A percentile compares a stretch with the other conserved stretches of the same genome.
Conservation (phyloP, 2,113 vertebrate species). For the Psilopogon haemacephalus region DNA sequence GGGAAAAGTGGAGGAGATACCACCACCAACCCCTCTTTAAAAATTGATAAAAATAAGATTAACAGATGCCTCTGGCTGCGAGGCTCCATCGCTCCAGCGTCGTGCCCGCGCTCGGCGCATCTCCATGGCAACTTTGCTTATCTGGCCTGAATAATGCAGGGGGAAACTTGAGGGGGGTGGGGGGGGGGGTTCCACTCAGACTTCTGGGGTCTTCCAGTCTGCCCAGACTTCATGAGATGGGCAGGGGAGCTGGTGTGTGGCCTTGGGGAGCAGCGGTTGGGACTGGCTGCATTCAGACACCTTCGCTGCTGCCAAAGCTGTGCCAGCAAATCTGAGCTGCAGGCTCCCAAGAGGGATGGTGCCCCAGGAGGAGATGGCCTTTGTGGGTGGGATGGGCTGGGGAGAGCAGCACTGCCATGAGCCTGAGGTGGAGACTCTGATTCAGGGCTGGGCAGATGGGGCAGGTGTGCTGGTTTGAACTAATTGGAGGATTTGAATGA, state of each 20-base stretch:
- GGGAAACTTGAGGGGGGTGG: neutral
- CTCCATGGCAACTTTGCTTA: conserved; percentile 57
- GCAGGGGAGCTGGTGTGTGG: accelerated
- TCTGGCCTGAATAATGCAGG: neutral
- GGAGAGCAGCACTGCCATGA: accelerated
- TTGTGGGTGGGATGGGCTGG: accelerated
- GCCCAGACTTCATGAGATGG: neutral
- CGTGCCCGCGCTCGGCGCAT: neutral
- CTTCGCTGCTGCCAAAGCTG: accelerated
- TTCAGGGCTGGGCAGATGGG: neutral
- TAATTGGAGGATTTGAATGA: too few relatives aligned
- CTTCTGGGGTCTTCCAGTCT: accelerated
- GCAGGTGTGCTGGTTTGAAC: too few relatives aligned
- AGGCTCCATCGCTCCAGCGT: conserved; percentile 3
- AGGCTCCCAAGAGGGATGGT: neutral
- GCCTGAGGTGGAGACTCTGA: accelerated
- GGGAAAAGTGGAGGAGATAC: neutral
- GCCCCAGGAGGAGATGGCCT: accelerated
- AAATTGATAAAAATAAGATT: conserved; percentile 44
- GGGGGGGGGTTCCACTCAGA: neutral
- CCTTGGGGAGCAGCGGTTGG: accelerated
- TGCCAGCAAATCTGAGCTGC: neutral
- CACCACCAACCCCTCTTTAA: conserved; percentile 4
- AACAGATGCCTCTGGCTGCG: conserved; percentile 44
- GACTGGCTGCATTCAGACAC: accelerated